These are phyloP conservation scores for Florisuga fusca DNA, from an alignment of 2,797 vertebrate species.

Conservation along the genomic window DNA sequence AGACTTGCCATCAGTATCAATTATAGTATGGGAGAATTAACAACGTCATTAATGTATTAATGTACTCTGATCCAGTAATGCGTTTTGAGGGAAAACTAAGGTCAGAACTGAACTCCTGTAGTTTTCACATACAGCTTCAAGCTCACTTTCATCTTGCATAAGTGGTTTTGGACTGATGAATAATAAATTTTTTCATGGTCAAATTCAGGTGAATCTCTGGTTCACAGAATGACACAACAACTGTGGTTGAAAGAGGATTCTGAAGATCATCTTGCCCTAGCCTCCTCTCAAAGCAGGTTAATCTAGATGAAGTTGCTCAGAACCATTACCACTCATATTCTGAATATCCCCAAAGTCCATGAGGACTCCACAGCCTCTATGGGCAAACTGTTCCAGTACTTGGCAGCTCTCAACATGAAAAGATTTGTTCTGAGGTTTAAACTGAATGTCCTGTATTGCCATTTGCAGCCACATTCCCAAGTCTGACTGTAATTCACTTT, in stretches of 20 bases:
- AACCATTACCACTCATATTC: neutral
- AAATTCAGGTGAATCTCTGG: neutral
- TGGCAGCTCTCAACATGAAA: neutral
- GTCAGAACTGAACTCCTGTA: neutral
- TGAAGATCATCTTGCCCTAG: neutral
- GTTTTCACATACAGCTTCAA: constrained; percentile 15
- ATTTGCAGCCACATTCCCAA: neutral
- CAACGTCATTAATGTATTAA: constrained; percentile 53
- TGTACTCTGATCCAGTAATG: constrained; percentile 5
- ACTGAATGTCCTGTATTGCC: neutral
- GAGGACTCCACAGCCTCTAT: neutral
- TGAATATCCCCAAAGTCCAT: fast-evolving
- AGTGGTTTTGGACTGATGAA: neutral
- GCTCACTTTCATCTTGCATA: neutral
- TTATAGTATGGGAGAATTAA: constrained; percentile 34
- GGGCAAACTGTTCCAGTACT: neutral
- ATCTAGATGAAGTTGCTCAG: neutral
- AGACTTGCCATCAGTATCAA: constrained; percentile 44
- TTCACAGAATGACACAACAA: neutral
- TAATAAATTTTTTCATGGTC: neutral
- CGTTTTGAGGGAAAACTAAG: constrained; percentile 40
- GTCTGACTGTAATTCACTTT: neutral
- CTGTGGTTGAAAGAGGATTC: neutral
- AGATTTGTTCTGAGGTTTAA: neutral
- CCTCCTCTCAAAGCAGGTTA: neutral